A percentile compares a stretch with the other conserved stretches of the same genome.
Evolutionary conservation across 2,888 invertebrate species (phyloP).

Genomic region (Noctua janthina): DNA sequence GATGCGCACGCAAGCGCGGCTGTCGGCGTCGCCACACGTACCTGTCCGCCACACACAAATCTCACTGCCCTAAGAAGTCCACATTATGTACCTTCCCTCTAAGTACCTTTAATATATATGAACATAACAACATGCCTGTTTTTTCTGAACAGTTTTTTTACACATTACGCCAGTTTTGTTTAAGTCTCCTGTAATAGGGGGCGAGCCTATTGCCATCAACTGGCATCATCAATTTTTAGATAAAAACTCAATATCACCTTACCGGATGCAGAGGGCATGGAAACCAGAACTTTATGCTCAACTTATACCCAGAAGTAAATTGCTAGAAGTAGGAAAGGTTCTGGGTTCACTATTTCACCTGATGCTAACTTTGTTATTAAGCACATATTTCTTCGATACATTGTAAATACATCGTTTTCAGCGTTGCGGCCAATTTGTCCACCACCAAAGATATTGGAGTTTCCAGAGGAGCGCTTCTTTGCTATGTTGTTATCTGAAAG

Average conservation of each 20-base stretch:
- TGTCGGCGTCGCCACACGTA: too few species aligned
- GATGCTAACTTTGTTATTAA: neutral
- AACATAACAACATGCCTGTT: too few species aligned
- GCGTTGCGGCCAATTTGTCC: slow-evolving; percentile 71
- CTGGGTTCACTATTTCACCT: neutral
- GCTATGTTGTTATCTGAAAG: slow-evolving; percentile 66
- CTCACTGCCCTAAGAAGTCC: too few species aligned
- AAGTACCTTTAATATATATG: too few species aligned
- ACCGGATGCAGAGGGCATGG: neutral
- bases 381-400: neutral
- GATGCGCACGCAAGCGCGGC: too few species aligned
- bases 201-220: too few species aligned
- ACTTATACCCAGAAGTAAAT: neutral
- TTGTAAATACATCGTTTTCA: slow-evolving; percentile 32
- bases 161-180: too few species aligned
- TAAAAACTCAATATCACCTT: neutral
- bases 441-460: slow-evolving; percentile 62
- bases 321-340: neutral
- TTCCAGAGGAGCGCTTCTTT: slow-evolving; percentile 57
- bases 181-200: too few species aligned
- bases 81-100: too few species aligned
- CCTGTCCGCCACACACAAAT: too few species aligned
- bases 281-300: neutral
- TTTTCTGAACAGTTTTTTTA: too few species aligned
- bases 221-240: too few species aligned